phyloP scores from a whole-genome alignment of 2,797 vertebrate species.

The Xiphophorus birchmanni region DNA sequence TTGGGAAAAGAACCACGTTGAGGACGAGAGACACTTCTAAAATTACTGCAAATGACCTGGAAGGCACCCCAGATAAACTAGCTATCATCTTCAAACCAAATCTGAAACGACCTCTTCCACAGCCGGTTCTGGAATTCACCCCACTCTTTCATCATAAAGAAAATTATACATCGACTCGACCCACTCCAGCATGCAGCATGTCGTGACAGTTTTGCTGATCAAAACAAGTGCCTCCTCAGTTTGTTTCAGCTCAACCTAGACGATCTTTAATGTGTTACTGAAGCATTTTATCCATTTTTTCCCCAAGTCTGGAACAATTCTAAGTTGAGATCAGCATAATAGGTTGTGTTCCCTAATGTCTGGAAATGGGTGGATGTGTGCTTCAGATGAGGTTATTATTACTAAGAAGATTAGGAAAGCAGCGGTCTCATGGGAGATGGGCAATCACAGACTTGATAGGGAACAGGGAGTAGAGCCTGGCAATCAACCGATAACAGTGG shows the following conservation, averaged over 20 bases:
- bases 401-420: slow-evolving; percentile 52
- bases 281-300: not conserved
- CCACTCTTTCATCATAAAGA: slow-evolving; percentile 57
- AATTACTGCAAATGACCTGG: slow-evolving; percentile 57
- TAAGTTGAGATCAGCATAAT: not conserved
- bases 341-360: slow-evolving; percentile 14
- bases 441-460: slow-evolving; percentile 67
- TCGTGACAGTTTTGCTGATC: slow-evolving; percentile 50
- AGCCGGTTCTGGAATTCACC: slow-evolving; percentile 59
- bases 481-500: slow-evolving; percentile 78
- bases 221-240: slow-evolving; percentile 42
- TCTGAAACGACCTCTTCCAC: slow-evolving; percentile 42
- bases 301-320: not conserved
- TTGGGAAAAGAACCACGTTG: slow-evolving; percentile 44
- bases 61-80: slow-evolving; percentile 46
- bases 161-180: slow-evolving; percentile 64
- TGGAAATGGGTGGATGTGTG: slow-evolving; percentile 31
- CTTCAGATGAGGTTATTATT: slow-evolving; percentile 56
- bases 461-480: slow-evolving; percentile 66
- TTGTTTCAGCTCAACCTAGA: slow-evolving; percentile 7
- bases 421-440: slow-evolving; percentile 56
- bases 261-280: slow-evolving; percentile 13
- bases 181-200: slow-evolving; percentile 51
- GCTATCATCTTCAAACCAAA: slow-evolving; percentile 40
- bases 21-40: slow-evolving; percentile 26